Conservation (phyloP, 2,113 vertebrate species). For the Ochotona curzoniae region DNA sequence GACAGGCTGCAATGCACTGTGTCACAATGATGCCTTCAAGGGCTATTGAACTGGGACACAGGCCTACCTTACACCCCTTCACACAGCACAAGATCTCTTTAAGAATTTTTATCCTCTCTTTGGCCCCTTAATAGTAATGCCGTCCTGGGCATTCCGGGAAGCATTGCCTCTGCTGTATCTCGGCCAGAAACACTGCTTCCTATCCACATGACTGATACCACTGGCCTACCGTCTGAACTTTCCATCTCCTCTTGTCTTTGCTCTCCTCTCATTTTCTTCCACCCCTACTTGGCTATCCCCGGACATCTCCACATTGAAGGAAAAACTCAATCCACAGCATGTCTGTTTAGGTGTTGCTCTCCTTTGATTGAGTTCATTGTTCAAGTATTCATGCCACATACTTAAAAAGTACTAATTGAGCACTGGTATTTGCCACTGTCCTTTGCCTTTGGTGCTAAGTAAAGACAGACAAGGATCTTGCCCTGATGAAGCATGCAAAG, state of each 20-base stretch:
- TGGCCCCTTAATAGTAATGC: too few species aligned
- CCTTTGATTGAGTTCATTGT: neutral
- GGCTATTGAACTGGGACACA: neutral
- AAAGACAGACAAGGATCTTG: neutral
- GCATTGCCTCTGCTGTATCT: neutral
- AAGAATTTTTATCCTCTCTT: neutral
- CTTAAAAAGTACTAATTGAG: neutral
- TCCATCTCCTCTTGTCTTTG: neutral
- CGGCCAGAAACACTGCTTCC: neutral
- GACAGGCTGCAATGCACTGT: neutral
- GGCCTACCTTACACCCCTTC: neutral
- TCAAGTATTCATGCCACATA: neutral
- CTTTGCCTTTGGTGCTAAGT: neutral
- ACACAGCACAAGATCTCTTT: neutral
- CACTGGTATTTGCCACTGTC: neutral
- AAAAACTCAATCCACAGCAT: neutral
- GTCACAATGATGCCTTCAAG: neutral
- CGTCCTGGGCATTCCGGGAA: neutral
- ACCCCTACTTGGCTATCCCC: neutral
- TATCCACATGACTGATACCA: neutral
- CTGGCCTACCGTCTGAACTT: neutral
- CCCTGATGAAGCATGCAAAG: neutral
- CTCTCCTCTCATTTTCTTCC: neutral
- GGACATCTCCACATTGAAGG: neutral
- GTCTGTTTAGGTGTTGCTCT: neutral